Conservation (phyloP, 2,113 vertebrate genomes). For the Vanacampus margaritifer region DNA sequence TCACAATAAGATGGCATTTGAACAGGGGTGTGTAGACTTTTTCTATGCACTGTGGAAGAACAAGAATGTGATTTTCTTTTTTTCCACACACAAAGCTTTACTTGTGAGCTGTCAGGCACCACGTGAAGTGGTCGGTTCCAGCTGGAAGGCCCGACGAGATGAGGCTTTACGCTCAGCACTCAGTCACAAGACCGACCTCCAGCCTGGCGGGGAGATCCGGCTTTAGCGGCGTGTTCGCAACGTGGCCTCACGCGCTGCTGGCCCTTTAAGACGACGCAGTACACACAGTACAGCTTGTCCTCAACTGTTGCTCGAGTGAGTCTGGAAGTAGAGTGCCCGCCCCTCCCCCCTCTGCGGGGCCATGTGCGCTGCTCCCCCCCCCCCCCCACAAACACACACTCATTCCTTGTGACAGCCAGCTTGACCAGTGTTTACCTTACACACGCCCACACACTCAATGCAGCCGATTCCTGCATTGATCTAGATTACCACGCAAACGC, state of each 20-base stretch:
- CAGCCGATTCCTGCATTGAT: constrained; percentile 22
- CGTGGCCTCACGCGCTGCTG: constrained; percentile 52
- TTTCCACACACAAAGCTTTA: constrained; percentile 28
- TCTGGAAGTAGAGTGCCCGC: constrained; percentile 59
- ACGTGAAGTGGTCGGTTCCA: constrained; percentile 42
- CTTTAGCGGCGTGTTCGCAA: constrained; percentile 57
- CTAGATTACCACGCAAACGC: constrained; percentile 32
- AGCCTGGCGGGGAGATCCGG: constrained; percentile 25
- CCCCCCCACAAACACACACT: constrained; percentile 52
- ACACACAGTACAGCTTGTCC: constrained; percentile 40
- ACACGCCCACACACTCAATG: constrained; percentile 6
- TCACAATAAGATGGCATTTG: background rate
- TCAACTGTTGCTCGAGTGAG: constrained; percentile 63
- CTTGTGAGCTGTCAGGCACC: constrained; percentile 36
- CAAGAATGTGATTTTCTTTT: background rate
- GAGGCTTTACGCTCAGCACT: constrained; percentile 46
- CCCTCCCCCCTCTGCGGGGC: constrained; percentile 43
- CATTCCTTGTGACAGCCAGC: constrained; percentile 53
- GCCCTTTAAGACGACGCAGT: constrained; percentile 61
- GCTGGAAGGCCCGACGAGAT: constrained; percentile 43
- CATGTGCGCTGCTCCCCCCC: constrained; percentile 59
- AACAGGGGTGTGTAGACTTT: background rate
- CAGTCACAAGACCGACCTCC: constrained; percentile 55
- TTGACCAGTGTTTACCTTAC: constrained; percentile 60
- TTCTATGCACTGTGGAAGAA: background rate